Base-by-base conservation (phyloP, 1,140 invertebrate species). In the Tetramorium parvispinum region DNA sequence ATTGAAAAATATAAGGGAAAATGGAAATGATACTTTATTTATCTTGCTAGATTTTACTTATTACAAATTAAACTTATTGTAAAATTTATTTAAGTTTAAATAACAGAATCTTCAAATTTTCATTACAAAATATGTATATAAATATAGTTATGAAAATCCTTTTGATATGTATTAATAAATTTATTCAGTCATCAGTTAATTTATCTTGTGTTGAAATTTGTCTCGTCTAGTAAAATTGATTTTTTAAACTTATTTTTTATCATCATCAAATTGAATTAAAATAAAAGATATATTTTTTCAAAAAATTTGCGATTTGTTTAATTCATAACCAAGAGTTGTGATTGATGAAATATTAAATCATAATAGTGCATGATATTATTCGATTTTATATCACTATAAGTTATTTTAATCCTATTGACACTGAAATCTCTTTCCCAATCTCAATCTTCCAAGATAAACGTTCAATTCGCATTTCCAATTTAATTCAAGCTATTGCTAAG, bases 361-460 rank as follows among this genome's bases (percentile, higher is more conserved):
- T 21, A 6, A 68, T 21, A 21, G 10, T 10, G 1, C 65, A 40
- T 55, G 21, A 70, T 55, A 24, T 81, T 70, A 55, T 24, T 81
- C 5, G 21, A 24, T 40, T 70, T 68, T 4, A n/a, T 65, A 65
- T 10, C 13, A 18, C 5, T 68, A 4, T 51, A 55, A 81, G 21
- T 68, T 70, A 81, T 82, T 82, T 82, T 82, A 82, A 82, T 82
- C 24, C 13, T 66, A 51, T 68, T 66, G 51, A 55, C 37, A 82
- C 57, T 57, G 16, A 82, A 82, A 82, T 71, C 51, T 70, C 65
- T 71, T 27, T 68, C 3, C 16, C 78, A 81, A 70, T 70, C 49
- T 70, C 65, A 40, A 70, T 81, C 37, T 70, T 68, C 16, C 21
- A 82, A 82, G 49, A 71, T 82, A 55, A 82, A 57, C 37, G 16